Evolutionary conservation across 2,888 invertebrate species (phyloP), one percentile per base, ranked within the genome.

Genomic region (Busseola fusca): DNA sequence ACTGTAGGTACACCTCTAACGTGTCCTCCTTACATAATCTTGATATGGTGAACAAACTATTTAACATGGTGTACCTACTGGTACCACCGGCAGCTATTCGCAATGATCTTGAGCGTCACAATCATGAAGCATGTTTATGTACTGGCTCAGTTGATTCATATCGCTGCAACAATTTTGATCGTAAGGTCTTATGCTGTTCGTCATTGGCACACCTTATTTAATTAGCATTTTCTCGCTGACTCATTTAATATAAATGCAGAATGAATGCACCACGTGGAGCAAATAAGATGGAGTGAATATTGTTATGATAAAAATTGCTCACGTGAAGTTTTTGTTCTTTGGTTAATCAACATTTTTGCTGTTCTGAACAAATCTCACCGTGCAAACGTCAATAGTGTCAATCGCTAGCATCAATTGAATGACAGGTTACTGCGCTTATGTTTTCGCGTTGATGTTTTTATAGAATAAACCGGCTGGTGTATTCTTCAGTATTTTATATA

Each of bases 221-320:
- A 74, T 82, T 81, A 74, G 21, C 74, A 84, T 73, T 65, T 59
- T 69, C 52, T 16, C 21, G 45, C 52, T 83, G 83, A 84, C 71
- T 83, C 83, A 83, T 69, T 58, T 60, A 12, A 58, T 52, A 78
- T 65, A 45, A 82, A 82, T 79, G 75, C 82, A 78, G 56, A 6
- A 4, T 42, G 18, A 52, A 81, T 70, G 70, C 78, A 70, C 37
- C 80, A 80, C 59, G 62, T 67, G 76, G 14, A 56, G 34, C 3
- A n/a, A n/a, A n/a, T n/a, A n/a, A n/a, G n/a, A n/a, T n/a, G 14
- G 16, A 12, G 25, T 10, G 27, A 45, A 75, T 68, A 54, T 69
- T 45, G 10, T 58, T 73, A 3, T 69, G 21, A 48, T 30, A 37
- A 59, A 54, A 69, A 40, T 6, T 37, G 3, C 2, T 21, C 42